Percentiles rank a stretch among this genome's conserved stretches.
These are phyloP conservation scores for Peromyscus melanophrys DNA, from an alignment of 2,797 vertebrate genomes.

Conservation along the genomic window DNA sequence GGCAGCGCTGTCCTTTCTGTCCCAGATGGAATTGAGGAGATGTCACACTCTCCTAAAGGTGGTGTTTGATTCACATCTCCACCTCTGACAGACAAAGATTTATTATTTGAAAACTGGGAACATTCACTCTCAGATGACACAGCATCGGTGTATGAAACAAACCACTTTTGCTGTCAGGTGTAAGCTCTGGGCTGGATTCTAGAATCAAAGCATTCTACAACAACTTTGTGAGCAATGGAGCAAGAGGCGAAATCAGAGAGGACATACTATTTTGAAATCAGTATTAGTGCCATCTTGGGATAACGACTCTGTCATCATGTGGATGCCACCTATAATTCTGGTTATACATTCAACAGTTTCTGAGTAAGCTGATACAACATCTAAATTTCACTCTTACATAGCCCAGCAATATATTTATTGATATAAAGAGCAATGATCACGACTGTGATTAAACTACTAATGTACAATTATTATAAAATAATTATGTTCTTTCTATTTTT, in stretches of 20 bases:
- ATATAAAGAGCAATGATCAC: not conserved
- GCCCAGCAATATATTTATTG: not conserved
- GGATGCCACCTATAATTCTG: not conserved
- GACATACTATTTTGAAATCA: not conserved
- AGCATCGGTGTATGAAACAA: not conserved
- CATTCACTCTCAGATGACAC: not conserved
- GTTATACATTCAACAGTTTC: not conserved
- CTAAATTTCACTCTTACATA: not conserved
- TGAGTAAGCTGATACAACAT: not conserved
- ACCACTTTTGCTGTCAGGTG: not conserved
- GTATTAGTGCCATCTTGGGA: not conserved
- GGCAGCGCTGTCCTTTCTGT: not conserved
- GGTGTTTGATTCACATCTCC: not conserved
- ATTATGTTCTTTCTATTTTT: not conserved
- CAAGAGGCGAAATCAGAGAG: not conserved
- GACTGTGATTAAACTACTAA: not conserved
- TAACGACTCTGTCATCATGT: not conserved
- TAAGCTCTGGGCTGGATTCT: not conserved
- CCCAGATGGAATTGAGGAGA: not conserved
- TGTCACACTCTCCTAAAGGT: not conserved
- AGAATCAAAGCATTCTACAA: not conserved
- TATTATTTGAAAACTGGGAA: not conserved
- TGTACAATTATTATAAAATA: not conserved
- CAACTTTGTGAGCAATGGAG: not conserved
- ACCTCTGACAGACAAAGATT: not conserved